Evolutionary conservation across 1,140 invertebrate genomes (phyloP), one percentile per base, ranked within the genome.

Genomic region (Drosophila bifasciata): DNA sequence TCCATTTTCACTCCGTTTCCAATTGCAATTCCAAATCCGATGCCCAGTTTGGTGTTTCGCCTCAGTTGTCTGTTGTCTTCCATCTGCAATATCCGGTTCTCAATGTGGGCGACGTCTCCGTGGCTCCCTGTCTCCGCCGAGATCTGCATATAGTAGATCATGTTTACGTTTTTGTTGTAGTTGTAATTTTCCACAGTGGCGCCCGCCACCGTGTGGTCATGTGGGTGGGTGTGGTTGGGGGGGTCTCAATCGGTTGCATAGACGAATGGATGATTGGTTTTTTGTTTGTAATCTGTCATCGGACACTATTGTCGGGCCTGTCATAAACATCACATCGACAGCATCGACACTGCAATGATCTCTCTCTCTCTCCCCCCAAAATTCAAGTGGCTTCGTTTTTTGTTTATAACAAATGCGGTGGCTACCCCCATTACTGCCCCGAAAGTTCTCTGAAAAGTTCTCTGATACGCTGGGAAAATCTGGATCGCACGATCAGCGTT

Each of bases 51-150:
- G 70, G 75, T 73, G 49, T 6, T 51, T 66, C 64, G 53, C 32
- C 32, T 53, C 52, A 21, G 23, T 66, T 72, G 39, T 73, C 73
- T 73, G 32, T 72, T 48, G 15, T 21, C 55, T 53, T 58, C 23
- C 40, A 57, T 79, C 81, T 74, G 86, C 83, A 86, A 86, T 88
- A 76, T 86, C 81, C 81, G 81, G 81, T 88, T 70, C 69, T 77
- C 83, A 77, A 78, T 88, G 81, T 86, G 83, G 83, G 81, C 81
- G 74, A 74, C 77, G 74, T 77, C 76, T 79, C 61, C 11, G 32
- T 13, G 11, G 11, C 32, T 36, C 32, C 32, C 32, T 73, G 32
- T 0, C 11, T 1, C 4, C 8, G 1, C 25, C 61, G 41, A 60
- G 77, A 79, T 74, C 72, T 49, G 64, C 52, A 50, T 63, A n/a